Evolutionary conservation across 2,888 invertebrate species (phyloP).

Genomic region (Blastobasis adustella): DNA sequence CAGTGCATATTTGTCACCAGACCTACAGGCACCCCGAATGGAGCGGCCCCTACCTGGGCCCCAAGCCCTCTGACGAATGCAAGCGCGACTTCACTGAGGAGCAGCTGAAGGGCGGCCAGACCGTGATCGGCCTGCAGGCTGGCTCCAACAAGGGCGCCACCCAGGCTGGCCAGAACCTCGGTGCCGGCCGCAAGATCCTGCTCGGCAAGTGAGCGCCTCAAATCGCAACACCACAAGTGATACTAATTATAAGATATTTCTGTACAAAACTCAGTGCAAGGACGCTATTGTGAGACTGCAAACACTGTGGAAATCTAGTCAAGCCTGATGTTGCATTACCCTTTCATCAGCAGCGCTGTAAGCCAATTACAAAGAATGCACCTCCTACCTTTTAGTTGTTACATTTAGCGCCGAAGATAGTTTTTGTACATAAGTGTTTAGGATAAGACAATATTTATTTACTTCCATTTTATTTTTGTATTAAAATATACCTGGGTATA

Average conservation of each 20-base stretch:
- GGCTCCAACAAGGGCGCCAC: constrained; percentile 97
- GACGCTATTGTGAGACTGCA: constrained; percentile 58
- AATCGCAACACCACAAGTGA: constrained; percentile 48
- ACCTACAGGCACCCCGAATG: constrained; percentile 90
- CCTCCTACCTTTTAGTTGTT: constrained; percentile 20
- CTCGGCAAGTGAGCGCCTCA: constrained; percentile 84
- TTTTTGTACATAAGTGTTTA: constrained; percentile 62
- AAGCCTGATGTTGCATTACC: constrained; percentile 36
- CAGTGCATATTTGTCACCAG: constrained; percentile 54
- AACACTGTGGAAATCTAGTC: constrained; percentile 46
- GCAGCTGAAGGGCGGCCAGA: constrained; percentile 90
- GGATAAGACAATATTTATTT: constrained; percentile 59
- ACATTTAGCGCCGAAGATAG: constrained; percentile 54
- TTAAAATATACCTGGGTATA: constrained; percentile 26
- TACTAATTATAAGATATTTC: constrained; percentile 64
- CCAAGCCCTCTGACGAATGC: constrained; percentile 95
- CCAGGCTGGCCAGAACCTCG: constrained; percentile 92
- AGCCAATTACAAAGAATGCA: background rate
- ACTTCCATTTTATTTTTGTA: constrained; percentile 68
- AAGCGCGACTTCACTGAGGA: constrained; percentile 96
- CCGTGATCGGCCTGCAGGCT: constrained; percentile 94
- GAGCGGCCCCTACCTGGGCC: constrained; percentile 92
- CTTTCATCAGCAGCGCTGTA: constrained; percentile 21
- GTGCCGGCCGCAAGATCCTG: constrained; percentile 92
- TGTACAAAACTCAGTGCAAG: constrained; percentile 60